A percentile compares a stretch with the other conserved stretches of the same genome.
These are phyloP conservation scores for Crotalus horridus DNA, from an alignment of 2,113 vertebrate species.

Conservation along the genomic window DNA sequence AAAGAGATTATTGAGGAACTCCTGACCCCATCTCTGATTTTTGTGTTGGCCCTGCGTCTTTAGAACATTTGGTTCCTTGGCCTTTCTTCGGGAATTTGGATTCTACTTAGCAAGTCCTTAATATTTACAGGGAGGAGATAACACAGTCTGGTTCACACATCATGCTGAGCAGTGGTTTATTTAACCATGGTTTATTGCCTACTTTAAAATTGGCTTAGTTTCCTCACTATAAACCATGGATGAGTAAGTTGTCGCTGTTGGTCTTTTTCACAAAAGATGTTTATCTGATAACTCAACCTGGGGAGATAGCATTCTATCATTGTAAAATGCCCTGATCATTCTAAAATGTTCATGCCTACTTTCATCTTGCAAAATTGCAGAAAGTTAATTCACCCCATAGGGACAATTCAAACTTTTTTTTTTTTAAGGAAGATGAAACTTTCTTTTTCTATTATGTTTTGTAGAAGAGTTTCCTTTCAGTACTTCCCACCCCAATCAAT, in stretches of 20 bases:
- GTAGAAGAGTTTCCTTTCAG: neutral
- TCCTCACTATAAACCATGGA: neutral
- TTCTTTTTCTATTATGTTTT: neutral
- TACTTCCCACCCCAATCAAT: neutral
- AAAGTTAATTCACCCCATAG: neutral
- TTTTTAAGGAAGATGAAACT: neutral
- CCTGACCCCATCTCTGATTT: neutral
- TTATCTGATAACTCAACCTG: neutral
- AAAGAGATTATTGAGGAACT: neutral
- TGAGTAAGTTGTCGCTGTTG: neutral
- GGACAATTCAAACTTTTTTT: neutral
- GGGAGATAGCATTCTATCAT: neutral
- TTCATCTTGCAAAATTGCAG: neutral
- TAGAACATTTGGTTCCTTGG: neutral
- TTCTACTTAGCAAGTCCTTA: neutral
- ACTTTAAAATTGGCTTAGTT: neutral
- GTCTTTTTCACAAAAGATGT: neutral
- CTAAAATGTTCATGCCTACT: neutral
- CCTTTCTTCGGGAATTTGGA: neutral
- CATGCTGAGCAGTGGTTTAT: neutral
- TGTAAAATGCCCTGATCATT: neutral
- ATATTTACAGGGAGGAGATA: neutral
- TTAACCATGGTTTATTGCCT: neutral
- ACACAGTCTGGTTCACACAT: neutral
- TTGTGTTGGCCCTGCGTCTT: neutral